Percentiles rank a stretch among this genome's conserved stretches.
Evolutionary conservation across 2,113 vertebrate species (phyloP).

Genomic region (Cygnus atratus): DNA sequence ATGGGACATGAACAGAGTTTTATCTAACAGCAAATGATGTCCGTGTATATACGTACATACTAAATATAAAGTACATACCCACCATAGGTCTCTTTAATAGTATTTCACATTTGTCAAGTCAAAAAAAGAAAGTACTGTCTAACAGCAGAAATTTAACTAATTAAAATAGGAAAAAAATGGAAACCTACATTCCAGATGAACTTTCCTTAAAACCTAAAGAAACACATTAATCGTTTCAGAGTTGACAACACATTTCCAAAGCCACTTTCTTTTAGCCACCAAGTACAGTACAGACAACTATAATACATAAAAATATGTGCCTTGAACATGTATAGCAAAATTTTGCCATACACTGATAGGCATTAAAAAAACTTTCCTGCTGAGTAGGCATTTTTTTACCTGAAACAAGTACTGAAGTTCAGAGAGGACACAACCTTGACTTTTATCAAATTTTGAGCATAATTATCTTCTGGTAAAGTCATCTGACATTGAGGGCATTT

Average conservation of each 20-base stretch:
- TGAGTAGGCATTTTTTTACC: background rate
- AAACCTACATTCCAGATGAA: background rate
- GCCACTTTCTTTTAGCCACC: background rate
- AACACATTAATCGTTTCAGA: background rate
- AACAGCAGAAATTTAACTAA: background rate
- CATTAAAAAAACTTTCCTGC: background rate
- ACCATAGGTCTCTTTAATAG: background rate
- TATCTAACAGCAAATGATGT: background rate
- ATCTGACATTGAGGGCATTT: background rate
- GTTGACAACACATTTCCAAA: background rate
- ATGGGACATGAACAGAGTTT: background rate
- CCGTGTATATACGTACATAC: background rate
- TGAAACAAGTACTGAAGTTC: background rate
- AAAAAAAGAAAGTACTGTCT: background rate
- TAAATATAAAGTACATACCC: background rate
- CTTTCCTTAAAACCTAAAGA: background rate
- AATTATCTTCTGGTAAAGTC: background rate
- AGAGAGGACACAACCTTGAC: background rate
- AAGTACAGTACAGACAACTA: background rate
- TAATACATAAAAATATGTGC: background rate
- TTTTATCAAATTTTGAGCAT: background rate
- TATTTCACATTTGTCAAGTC: background rate
- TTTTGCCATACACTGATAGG: background rate
- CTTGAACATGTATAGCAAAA: background rate
- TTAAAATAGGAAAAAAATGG: background rate